Conservation (phyloP, 2,888 invertebrate genomes). For the Tachina fera region DNA sequence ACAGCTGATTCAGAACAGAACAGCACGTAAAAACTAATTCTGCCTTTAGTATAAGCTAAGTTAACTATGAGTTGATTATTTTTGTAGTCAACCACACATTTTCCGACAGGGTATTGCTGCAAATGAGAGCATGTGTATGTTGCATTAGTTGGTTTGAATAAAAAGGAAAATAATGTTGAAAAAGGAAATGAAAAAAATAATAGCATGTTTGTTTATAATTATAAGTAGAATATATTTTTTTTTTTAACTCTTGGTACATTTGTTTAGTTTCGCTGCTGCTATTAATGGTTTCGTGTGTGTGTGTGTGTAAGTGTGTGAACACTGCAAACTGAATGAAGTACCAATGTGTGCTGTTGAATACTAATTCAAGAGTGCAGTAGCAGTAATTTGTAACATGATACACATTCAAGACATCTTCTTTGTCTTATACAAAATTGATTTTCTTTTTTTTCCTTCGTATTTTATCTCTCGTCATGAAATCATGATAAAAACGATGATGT, state of each 20-base stretch:
- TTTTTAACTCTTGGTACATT: background rate
- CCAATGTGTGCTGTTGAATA: constrained; percentile 26
- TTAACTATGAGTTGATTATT: too few relatives aligned
- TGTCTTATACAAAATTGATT: constrained; percentile 35
- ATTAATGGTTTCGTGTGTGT: background rate
- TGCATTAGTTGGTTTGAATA: constrained; percentile 10
- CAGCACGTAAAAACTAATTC: too few relatives aligned
- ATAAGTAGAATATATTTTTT: constrained; percentile 40
- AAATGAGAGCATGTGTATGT: constrained; percentile 1
- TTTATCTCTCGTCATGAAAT: background rate
- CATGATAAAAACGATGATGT: constrained; percentile 8
- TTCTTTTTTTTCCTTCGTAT: constrained; percentile 3
- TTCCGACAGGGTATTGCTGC: too few relatives aligned
- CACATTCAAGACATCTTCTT: constrained; percentile 37
- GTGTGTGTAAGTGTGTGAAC: background rate
- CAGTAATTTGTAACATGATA: constrained; percentile 30
- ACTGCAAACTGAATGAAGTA: constrained; percentile 27
- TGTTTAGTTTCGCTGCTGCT: background rate
- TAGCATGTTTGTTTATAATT: constrained; percentile 71
- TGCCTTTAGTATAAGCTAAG: too few relatives aligned
- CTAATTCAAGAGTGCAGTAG: constrained; percentile 40
- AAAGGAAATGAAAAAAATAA: constrained; percentile 68
- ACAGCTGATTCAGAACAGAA: too few relatives aligned
- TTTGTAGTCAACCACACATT: too few relatives aligned
- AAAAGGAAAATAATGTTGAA: background rate